phyloP scores from a whole-genome alignment of 2,113 vertebrate genomes.

The Stegostoma tigrinum region DNA sequence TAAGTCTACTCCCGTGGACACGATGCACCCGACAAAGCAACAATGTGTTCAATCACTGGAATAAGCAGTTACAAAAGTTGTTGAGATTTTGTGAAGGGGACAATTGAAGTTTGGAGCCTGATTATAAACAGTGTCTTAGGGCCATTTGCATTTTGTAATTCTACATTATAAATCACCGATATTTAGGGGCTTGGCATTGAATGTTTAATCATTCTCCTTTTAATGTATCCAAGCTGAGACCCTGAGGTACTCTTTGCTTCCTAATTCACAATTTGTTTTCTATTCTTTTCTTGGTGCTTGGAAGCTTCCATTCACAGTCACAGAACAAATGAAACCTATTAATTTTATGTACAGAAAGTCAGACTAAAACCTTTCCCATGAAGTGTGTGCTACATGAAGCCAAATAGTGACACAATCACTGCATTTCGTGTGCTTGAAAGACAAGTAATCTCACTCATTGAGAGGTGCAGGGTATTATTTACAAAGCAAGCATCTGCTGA shows the following conservation, averaged over 20 bases:
- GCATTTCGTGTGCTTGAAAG: neutral
- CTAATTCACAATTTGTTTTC: neutral
- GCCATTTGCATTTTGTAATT: neutral
- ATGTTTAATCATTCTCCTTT: neutral
- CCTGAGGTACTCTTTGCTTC: neutral
- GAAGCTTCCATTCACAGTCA: neutral
- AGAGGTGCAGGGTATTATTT: slow-evolving; percentile 25
- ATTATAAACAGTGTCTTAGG: neutral
- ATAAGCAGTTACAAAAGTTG: neutral
- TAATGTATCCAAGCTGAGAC: neutral
- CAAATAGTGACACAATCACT: neutral
- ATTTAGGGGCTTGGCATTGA: neutral
- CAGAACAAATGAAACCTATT: slow-evolving; percentile 10
- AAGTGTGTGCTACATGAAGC: neutral
- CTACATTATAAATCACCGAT: neutral
- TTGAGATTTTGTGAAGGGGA: neutral
- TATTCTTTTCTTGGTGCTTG: neutral
- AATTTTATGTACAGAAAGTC: neutral
- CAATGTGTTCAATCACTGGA: neutral
- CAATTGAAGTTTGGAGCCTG: neutral
- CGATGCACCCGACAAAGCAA: neutral
- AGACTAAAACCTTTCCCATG: neutral
- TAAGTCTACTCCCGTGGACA: too few species aligned
- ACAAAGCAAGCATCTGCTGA: slow-evolving; percentile 31
- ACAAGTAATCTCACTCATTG: neutral